phyloP scores from a whole-genome alignment of 2,888 invertebrate genomes.

The Patella depressa region DNA sequence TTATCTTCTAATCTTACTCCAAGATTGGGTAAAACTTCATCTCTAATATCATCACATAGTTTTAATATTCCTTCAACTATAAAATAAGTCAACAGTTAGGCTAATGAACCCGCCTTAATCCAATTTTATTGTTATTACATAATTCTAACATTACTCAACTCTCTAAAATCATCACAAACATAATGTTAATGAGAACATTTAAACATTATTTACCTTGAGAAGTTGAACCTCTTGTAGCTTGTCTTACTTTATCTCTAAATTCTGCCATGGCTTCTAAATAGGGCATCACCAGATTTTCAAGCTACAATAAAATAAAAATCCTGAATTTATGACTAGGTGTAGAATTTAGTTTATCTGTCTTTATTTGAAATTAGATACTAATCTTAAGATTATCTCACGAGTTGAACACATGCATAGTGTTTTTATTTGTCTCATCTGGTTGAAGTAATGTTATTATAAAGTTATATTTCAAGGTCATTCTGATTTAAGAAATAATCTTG shows the following conservation, averaged over 20 bases:
- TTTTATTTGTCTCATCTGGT: too few relatives aligned
- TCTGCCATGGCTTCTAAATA: conserved; percentile 87
- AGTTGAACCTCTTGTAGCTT: conserved; percentile 75
- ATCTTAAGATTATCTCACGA: too few relatives aligned
- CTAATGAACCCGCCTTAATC: background rate
- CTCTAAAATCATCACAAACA: too few relatives aligned
- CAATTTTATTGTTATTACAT: too few relatives aligned
- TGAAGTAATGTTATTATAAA: too few relatives aligned
- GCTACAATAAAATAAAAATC: conserved; percentile 60
- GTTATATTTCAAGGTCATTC: too few relatives aligned
- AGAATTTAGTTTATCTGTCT: too few relatives aligned
- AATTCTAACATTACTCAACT: too few relatives aligned
- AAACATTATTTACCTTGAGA: background rate
- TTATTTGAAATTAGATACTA: too few relatives aligned
- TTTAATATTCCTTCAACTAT: conserved; percentile 76
- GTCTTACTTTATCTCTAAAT: conserved; percentile 86
- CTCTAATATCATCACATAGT: conserved; percentile 90
- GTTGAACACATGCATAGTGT: too few relatives aligned
- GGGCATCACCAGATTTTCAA: conserved; percentile 88
- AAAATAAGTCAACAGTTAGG: conserved; percentile 3
- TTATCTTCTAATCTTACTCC: conserved; percentile 96
- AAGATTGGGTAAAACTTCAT: conserved; percentile 87
- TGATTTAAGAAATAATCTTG: too few relatives aligned
- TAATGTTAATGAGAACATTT: too few relatives aligned
- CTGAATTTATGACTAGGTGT: background rate